Percentiles rank a stretch among this genome's conserved stretches.
Evolutionary conservation across 2,113 vertebrate species (phyloP).

Genomic region (Progne subis): DNA sequence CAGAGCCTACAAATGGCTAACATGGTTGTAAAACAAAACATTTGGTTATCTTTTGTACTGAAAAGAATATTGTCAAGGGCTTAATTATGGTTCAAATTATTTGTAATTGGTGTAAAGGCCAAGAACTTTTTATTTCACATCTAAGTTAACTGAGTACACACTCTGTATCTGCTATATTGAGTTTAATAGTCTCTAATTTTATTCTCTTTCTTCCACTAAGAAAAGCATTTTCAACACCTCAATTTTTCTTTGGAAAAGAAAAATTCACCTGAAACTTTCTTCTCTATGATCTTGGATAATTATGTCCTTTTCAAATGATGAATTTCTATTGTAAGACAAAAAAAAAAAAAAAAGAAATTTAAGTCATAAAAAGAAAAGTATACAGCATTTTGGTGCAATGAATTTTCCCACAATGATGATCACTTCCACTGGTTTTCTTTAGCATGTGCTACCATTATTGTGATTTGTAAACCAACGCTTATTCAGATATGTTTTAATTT

Average conservation of each 20-base stretch:
- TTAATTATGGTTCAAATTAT: not conserved
- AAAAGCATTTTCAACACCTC: not conserved
- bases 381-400: not conserved
- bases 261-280: not conserved
- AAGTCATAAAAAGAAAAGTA: not conserved
- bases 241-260: not conserved
- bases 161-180: not conserved
- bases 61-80: not conserved
- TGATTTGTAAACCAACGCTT: not conserved
- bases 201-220: not conserved
- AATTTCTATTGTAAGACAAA: not conserved
- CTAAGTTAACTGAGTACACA: not conserved
- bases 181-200: not conserved
- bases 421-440: not conserved
- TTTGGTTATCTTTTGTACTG: not conserved
- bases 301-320: not conserved
- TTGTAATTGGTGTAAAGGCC: not conserved
- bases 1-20: not conserved
- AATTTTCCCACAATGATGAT: not conserved
- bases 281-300: not conserved
- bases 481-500: not conserved
- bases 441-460: not conserved
- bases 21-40: not conserved
- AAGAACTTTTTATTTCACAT: not conserved
- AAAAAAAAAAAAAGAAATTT: not conserved